These are phyloP conservation scores for Cremastinae sp. DNA, from an alignment of 2,888 invertebrate genomes.

Conservation along the genomic window DNA sequence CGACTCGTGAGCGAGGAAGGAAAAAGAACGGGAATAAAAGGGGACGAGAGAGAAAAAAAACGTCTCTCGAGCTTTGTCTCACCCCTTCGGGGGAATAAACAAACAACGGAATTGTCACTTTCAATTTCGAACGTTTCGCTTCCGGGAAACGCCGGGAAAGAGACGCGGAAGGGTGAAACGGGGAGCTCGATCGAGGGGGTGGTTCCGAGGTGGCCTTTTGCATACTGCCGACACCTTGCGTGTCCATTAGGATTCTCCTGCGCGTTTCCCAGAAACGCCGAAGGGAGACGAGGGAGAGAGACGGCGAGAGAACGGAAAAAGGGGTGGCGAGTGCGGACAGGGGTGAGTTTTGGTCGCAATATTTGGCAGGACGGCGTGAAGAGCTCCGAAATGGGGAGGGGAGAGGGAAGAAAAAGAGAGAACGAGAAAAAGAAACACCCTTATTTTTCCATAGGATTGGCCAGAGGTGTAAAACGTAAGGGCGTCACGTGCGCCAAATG, in stretches of 20 bases:
- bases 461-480: slow-evolving; percentile 79
- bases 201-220: slow-evolving; percentile 65
- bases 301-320: slow-evolving; percentile 24
- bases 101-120: slow-evolving; percentile 33
- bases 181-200: slow-evolving; percentile 48
- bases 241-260: slow-evolving; percentile 73
- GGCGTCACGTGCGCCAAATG: slow-evolving; percentile 79
- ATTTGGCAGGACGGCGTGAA: slow-evolving; percentile 30
- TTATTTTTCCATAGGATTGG: slow-evolving; percentile 41
- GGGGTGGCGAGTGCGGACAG: slow-evolving; percentile 25
- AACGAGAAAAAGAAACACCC: slow-evolving; percentile 12
- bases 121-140: slow-evolving; percentile 16
- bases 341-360: slow-evolving; percentile 53
- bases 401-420: slow-evolving; percentile 29
- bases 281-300: slow-evolving; percentile 38
- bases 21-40: slow-evolving; percentile 4
- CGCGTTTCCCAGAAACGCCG: slow-evolving; percentile 60
- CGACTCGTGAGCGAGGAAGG: background rate
- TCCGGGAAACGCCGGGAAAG: slow-evolving; percentile 10
- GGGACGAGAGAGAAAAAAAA: background rate
- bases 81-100: slow-evolving; percentile 13
- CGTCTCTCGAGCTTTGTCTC: background rate
- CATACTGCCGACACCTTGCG: slow-evolving; percentile 77
- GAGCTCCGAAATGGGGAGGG: slow-evolving; percentile 14
- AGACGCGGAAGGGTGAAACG: background rate